A percentile compares a stretch with the other conserved stretches of the same genome.
Conservation (phyloP, 1,140 invertebrate species). For the Papilio xuthus region DNA sequence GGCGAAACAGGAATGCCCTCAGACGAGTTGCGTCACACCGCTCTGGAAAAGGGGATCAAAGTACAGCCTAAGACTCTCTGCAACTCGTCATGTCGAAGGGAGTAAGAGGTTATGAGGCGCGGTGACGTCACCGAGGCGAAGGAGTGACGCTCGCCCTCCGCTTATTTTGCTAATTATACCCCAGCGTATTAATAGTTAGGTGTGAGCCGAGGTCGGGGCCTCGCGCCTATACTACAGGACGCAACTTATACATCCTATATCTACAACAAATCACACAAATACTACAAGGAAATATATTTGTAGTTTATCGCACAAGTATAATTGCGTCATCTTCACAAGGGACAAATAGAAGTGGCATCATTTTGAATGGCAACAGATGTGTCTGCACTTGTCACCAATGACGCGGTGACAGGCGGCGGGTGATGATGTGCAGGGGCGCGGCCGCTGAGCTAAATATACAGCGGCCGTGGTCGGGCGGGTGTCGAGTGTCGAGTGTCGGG, state of each 20-base stretch:
- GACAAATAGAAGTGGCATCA: not conserved
- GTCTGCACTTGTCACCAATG: not conserved
- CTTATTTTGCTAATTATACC: constrained; percentile 36
- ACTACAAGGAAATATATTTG: too few relatives aligned
- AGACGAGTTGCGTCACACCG: too few relatives aligned
- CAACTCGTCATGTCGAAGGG: not conserved
- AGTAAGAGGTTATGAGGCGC: not conserved
- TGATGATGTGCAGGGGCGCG: not conserved
- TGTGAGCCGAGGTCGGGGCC: not conserved
- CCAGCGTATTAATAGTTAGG: not conserved
- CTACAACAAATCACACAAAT: too few relatives aligned
- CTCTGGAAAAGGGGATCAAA: too few relatives aligned
- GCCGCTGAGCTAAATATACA: not conserved
- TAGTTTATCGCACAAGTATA: too few relatives aligned
- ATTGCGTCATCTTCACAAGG: not conserved
- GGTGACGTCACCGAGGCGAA: not conserved
- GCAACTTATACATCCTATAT: too few relatives aligned
- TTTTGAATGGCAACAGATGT: not conserved
- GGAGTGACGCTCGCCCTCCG: not conserved
- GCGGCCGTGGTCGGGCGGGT: not conserved
- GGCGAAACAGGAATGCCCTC: too few relatives aligned
- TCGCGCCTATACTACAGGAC: not conserved
- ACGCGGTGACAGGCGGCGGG: not conserved
- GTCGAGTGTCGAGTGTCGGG: too few relatives aligned
- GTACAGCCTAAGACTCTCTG: too few relatives aligned